A percentile compares a stretch with the other conserved stretches of the same genome.
These are phyloP conservation scores for Ephestia elutella DNA, from an alignment of 1,140 invertebrate genomes.

Conservation along the genomic window DNA sequence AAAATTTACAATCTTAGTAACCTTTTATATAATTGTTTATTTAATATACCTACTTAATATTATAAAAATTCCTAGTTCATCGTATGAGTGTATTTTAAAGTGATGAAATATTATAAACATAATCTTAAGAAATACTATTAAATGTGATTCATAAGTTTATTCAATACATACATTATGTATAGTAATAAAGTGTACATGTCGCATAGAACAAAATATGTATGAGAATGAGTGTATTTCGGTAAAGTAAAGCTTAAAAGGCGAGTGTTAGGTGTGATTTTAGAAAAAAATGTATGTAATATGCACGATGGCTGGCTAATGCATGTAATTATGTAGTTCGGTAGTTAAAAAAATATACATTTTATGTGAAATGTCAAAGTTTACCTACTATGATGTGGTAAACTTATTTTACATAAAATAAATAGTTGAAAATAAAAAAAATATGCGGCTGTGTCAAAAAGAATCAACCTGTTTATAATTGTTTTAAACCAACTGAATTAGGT, in stretches of 20 bases:
- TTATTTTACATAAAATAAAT: constrained; percentile 16
- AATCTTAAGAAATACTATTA: constrained; percentile 37
- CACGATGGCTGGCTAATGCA: constrained; percentile 44
- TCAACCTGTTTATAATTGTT: constrained; percentile 21
- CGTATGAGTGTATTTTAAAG: constrained; percentile 33
- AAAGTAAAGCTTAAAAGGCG: constrained; percentile 34
- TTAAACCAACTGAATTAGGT: constrained; percentile 36
- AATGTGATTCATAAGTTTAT: constrained; percentile 64
- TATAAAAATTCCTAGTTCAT: constrained; percentile 23
- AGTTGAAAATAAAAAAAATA: constrained; percentile 9
- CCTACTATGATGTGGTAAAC: constrained; percentile 16
- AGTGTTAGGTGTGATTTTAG: constrained; percentile 33
- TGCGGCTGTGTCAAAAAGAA: constrained; percentile 24
- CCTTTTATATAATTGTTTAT: constrained; percentile 9
- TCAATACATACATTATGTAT: constrained; percentile 28
- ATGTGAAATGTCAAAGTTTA: constrained; percentile 21
- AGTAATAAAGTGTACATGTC: constrained; percentile 27
- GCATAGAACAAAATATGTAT: constrained; percentile 31
- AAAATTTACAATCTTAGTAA: constrained; percentile 7
- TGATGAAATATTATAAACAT: constrained; percentile 22
- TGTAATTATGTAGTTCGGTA: constrained; percentile 38
- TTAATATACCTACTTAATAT: constrained; percentile 4
- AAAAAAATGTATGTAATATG: constrained; percentile 26
- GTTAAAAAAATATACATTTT: constrained; percentile 34
- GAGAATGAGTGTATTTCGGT: constrained; percentile 25